Conservation (phyloP, 2,113 vertebrate species). For the Sebastes fasciatus region DNA sequence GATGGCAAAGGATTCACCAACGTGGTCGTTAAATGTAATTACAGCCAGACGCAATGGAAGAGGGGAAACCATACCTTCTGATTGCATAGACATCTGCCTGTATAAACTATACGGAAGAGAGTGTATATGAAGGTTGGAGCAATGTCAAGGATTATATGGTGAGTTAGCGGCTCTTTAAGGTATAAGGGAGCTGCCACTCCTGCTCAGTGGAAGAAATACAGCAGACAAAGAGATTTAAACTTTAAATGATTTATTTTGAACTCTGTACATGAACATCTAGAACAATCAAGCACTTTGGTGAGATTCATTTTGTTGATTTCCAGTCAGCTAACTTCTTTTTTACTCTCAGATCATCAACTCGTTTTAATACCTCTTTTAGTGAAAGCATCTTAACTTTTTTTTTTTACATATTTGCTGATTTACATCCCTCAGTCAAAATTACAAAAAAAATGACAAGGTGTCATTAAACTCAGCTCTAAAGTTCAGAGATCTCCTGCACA, state of each 20-base stretch:
- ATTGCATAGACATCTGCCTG: slow-evolving; percentile 55
- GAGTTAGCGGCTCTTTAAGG: not conserved
- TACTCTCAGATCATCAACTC: not conserved
- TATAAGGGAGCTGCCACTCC: not conserved
- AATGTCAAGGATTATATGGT: not conserved
- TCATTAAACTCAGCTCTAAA: not conserved
- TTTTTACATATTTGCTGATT: not conserved
- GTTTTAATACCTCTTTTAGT: not conserved
- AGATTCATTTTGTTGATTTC: not conserved
- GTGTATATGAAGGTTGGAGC: slow-evolving; percentile 2
- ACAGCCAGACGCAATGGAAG: slow-evolving; percentile 53
- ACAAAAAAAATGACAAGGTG: not conserved
- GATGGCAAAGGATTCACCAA: slow-evolving; percentile 61
- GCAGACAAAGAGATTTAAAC: not conserved
- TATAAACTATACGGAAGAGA: slow-evolving; percentile 41
- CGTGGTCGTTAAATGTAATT: slow-evolving; percentile 71
- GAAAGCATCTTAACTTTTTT: not conserved
- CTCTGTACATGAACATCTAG: not conserved
- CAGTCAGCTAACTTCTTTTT: not conserved
- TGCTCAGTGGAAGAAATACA: not conserved
- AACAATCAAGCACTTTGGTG: not conserved
- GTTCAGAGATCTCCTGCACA: not conserved
- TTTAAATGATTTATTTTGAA: not conserved
- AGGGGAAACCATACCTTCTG: slow-evolving; percentile 42
- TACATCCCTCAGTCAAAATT: not conserved